Conservation (phyloP, 2,797 vertebrate genomes). For the Gymnothorax javanicus region DNA sequence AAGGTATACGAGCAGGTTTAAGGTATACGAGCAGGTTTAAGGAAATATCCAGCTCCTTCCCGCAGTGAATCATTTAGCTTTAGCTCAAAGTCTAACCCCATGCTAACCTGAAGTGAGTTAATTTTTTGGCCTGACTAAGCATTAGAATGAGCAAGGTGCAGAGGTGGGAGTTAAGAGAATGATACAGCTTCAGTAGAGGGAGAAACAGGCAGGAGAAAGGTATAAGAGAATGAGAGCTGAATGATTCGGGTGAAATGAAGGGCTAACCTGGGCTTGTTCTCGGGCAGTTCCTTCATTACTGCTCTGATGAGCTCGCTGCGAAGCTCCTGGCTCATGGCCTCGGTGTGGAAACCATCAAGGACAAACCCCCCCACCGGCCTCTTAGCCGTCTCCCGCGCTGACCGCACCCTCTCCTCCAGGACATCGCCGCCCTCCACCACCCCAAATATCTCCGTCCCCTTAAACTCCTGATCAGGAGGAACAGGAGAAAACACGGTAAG, state of each 20-base stretch:
- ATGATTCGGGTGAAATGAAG: no score
- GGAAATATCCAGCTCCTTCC: no score
- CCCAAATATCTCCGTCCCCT: conserved; percentile 82
- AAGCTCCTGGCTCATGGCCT: conserved; percentile 70
- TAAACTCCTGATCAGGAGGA: conserved; percentile 75
- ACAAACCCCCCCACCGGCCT: conserved; percentile 91
- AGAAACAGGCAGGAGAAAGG: not conserved
- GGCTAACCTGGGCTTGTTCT: conserved; percentile 88
- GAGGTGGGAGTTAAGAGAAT: no score
- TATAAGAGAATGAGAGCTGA: not conserved
- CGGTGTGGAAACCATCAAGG: conserved; percentile 86
- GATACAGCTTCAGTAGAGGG: no score
- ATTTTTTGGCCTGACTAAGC: no score
- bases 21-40: no score
- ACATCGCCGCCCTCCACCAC: conserved; percentile 91
- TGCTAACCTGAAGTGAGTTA: no score
- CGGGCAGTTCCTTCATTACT: conserved; percentile 83
- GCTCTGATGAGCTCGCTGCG: conserved; percentile 81
- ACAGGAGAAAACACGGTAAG: not conserved
- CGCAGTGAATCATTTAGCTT: no score
- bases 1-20: no score
- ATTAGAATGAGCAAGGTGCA: no score
- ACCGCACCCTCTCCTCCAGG: conserved; percentile 88
- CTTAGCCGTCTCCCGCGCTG: conserved; percentile 90
- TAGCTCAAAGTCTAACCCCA: no score